phyloP scores from a whole-genome alignment of 2,113 vertebrate genomes.

The Crotalus horridus region DNA sequence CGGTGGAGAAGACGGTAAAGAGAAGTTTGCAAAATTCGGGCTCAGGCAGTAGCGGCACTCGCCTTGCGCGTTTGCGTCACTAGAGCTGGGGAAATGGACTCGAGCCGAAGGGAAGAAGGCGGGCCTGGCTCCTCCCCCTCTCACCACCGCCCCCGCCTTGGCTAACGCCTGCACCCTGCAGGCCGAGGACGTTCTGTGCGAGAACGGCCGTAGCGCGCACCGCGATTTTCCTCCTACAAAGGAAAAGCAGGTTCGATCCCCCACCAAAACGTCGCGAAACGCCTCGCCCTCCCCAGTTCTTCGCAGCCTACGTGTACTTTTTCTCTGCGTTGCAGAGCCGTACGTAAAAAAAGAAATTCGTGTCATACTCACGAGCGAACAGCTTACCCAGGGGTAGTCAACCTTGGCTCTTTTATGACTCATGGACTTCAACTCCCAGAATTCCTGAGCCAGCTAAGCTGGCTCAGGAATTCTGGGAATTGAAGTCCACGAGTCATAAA shows the following conservation, averaged over 20 bases:
- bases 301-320: not conserved
- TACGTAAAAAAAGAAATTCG: not conserved
- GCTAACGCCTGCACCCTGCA: conserved; percentile 25
- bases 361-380: not conserved
- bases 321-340: not conserved
- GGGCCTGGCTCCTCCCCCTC: conserved; percentile 60
- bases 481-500: no score
- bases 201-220: not conserved
- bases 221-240: not conserved
- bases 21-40: not conserved
- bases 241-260: no score
- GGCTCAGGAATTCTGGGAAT: no score
- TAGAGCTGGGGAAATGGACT: not conserved
- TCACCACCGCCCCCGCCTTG: not conserved
- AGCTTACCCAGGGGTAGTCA: no score
- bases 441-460: no score
- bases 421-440: no score
- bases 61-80: not conserved
- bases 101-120: conserved; percentile 40
- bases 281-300: not conserved
- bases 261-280: not conserved
- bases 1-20: not conserved
- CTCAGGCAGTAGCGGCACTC: not conserved
- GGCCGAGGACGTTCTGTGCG: not conserved
- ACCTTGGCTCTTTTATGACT: no score